phyloP scores from a whole-genome alignment of 1,140 invertebrate genomes.

The Atopsyche davidsoni region DNA sequence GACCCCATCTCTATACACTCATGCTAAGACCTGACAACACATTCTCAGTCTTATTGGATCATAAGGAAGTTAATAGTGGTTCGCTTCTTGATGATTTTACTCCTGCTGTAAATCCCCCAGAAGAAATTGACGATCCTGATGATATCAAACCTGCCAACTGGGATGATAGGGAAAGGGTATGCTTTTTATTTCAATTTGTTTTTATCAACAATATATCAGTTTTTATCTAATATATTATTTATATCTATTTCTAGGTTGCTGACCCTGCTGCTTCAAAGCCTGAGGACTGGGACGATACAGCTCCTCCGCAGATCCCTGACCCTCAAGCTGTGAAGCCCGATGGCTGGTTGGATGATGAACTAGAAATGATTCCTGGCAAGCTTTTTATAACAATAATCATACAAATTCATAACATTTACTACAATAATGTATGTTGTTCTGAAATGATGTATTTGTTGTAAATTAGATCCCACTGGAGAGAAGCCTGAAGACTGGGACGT shows the following conservation, averaged over 20 bases:
- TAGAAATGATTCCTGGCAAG: conserved; percentile 67
- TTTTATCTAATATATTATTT: neutral
- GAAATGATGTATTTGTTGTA: too few species aligned
- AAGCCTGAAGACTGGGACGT: conserved; percentile 96
- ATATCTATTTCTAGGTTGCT: conserved; percentile 55
- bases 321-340: conserved; percentile 80
- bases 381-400: conserved; percentile 3
- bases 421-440: too few species aligned
- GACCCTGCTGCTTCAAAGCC: conserved; percentile 84
- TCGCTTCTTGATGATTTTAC: conserved; percentile 83
- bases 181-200: conserved; percentile 6
- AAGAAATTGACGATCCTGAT: conserved; percentile 90
- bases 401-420: neutral
- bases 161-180: conserved; percentile 90
- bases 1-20: conserved; percentile 91
- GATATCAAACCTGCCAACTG: conserved; percentile 89
- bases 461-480: conserved; percentile 68
- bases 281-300: conserved; percentile 93
- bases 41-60: conserved; percentile 65
- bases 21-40: conserved; percentile 85
- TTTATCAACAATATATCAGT: conserved; percentile 5
- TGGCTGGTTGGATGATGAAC: conserved; percentile 93
- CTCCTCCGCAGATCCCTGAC: conserved; percentile 84
- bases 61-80: conserved; percentile 77
- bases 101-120: conserved; percentile 91